phyloP scores from a whole-genome alignment of 2,113 vertebrate genomes.

The Anthoscopus minutus region DNA sequence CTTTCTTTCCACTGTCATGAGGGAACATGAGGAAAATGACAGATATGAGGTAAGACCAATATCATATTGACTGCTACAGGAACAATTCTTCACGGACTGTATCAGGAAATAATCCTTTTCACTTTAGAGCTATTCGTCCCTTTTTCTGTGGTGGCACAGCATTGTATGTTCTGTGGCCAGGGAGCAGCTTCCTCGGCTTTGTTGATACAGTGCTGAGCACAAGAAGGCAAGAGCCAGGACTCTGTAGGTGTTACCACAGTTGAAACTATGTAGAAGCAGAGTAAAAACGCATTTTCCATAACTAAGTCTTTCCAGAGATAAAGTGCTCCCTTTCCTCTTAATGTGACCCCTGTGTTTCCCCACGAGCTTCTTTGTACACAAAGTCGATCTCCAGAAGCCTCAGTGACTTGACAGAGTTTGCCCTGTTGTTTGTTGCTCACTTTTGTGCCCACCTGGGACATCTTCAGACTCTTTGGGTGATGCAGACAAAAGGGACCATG shows the following conservation, averaged over 20 bases:
- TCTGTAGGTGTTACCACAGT: not conserved
- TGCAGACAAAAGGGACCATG: not conserved
- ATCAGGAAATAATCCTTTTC: not conserved
- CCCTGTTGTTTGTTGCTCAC: not conserved
- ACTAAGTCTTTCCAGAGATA: not conserved
- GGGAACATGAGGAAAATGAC: not conserved
- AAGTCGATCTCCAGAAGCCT: not conserved
- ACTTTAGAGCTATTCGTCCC: not conserved
- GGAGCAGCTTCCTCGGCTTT: not conserved
- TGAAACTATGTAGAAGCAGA: not conserved
- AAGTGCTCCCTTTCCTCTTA: not conserved
- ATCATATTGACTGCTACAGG: not conserved
- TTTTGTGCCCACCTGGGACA: not conserved
- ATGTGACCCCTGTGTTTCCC: not conserved
- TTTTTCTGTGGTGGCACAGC: not conserved
- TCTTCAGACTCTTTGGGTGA: not conserved
- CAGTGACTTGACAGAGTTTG: not conserved
- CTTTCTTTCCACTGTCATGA: not conserved
- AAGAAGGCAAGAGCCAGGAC: not conserved
- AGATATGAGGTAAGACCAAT: not conserved
- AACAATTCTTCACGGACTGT: not conserved
- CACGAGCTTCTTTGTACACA: not conserved
- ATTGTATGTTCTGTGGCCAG: not conserved
- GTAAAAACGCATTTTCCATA: not conserved
- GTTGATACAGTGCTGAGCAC: not conserved